Evolutionary conservation across 1,140 invertebrate species (phyloP), one percentile per base, ranked within the genome.

Genomic region (Aethina tumida): DNA sequence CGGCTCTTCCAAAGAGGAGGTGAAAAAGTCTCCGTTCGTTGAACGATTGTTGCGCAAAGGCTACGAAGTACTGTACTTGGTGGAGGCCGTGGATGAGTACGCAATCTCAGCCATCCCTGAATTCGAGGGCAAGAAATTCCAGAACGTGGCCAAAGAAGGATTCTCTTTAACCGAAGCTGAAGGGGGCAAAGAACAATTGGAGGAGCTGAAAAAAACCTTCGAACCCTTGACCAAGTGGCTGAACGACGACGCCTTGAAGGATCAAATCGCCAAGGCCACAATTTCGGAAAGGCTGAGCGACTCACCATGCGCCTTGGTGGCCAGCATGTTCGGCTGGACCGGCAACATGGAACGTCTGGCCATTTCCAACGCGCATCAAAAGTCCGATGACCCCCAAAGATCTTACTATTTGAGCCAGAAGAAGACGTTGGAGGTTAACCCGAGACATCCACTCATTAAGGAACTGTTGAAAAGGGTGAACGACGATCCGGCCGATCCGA

Each of bases 41-140:
- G 96, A 99, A 65, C 68, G 91, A 35, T 69, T 99, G 6, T 64
- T 95, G 45, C 85, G 85, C 59, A 2, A 91, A 56, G 95, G 94
- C 7, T 97, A 90, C 60, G 97, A 99, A 73, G 93, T 99, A 27
- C 62, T 99, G 8, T 99, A 89, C 56, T 67, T 99, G 8, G 81
- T 83, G 1, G 97, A 99, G 66, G 90, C 97, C 34, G 91, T 99
- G 21, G 97, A 99, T 68, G 96, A 99, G 65, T 99, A 99, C 65
- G 83, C 87, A 46, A 88, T 99, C 37, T 93, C 94, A 26, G 81
- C 91, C 5, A 65, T 99, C 52, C 94, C 97, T n/a, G 95, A 99
- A 65, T 99, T 94, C 65, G 95, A 99, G 55, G 90, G 92, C 17
- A 97, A 98, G 68, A 98, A 98, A 64, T 97, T 99, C 83, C 94